Conservation (phyloP, 2,888 invertebrate genomes). For the Heliconius sara region DNA sequence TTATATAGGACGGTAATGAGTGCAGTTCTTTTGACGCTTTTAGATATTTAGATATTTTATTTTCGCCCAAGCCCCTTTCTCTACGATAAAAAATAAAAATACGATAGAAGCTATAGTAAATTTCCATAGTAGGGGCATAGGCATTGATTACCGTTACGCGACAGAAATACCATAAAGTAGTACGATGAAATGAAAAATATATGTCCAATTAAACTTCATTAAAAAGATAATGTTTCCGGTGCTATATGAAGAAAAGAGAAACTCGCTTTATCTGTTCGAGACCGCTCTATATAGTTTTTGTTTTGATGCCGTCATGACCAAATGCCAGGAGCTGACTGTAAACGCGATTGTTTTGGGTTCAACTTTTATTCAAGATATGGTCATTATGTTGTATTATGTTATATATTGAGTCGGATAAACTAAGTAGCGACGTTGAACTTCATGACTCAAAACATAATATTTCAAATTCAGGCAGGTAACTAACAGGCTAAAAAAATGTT, state of each 20-base stretch:
- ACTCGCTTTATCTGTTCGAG: constrained; percentile 33
- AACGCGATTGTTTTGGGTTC: not conserved
- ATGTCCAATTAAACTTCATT: constrained; percentile 66
- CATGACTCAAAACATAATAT: too few species aligned
- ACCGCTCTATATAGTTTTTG: constrained; percentile 22
- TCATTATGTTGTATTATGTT: too few species aligned
- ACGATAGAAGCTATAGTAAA: not conserved
- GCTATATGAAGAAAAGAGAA: constrained; percentile 60
- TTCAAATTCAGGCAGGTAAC: too few species aligned
- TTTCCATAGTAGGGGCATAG: constrained; percentile 18
- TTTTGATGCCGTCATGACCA: not conserved
- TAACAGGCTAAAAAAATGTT: too few species aligned
- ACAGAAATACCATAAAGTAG: constrained; percentile 45
- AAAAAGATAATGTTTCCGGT: constrained; percentile 73
- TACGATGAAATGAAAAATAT: constrained; percentile 46
- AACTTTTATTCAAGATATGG: not conserved
- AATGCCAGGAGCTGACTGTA: not conserved
- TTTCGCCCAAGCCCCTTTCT: too few species aligned
- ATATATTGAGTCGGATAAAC: too few species aligned
- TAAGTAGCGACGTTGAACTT: too few species aligned
- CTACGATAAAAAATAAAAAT: not conserved
- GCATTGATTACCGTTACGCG: constrained; percentile 46
- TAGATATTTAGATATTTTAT: too few species aligned
- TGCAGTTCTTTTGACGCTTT: too few species aligned
- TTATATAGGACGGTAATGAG: too few species aligned